Evolutionary conservation across 37 sponge, comb jelly and placozoan genomes (phyloP).

Genomic region (Ianthella basta): DNA sequence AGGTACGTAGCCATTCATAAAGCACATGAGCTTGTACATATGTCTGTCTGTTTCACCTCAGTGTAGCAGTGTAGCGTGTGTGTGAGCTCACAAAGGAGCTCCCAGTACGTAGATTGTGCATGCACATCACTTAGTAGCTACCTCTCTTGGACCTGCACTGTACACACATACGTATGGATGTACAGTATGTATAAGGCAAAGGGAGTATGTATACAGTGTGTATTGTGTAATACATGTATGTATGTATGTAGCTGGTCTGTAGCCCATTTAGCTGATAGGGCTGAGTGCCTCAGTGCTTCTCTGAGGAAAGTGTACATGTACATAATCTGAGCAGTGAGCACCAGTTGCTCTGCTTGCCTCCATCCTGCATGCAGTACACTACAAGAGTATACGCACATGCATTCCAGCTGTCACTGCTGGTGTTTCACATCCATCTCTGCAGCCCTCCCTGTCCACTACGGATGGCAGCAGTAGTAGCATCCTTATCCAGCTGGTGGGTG

Average conservation of each 20-base stretch:
- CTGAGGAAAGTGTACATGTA: not conserved
- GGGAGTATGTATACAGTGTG: not conserved
- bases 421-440: not conserved
- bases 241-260: not conserved
- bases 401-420: not conserved
- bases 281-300: not conserved
- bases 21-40: not conserved
- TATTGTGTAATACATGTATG: not conserved
- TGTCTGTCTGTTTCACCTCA: not conserved
- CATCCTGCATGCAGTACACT: too few relatives aligned
- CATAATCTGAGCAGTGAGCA: too few relatives aligned
- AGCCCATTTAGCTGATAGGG: not conserved
- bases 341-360: too few relatives aligned
- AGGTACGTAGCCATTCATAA: too few relatives aligned
- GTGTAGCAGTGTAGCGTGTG: not conserved
- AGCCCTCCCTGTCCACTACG: not conserved
- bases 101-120: too few relatives aligned
- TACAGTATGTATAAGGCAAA: not conserved
- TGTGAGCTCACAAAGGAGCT: not conserved
- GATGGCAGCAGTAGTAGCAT: not conserved
- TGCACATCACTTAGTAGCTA: too few relatives aligned
- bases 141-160: too few relatives aligned
- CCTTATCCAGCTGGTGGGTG: conserved; percentile 50
- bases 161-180: conserved; percentile 1
- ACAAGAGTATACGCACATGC: too few relatives aligned